phyloP scores from a whole-genome alignment of 2,113 vertebrate species.

The Ranitomeya imitator region DNA sequence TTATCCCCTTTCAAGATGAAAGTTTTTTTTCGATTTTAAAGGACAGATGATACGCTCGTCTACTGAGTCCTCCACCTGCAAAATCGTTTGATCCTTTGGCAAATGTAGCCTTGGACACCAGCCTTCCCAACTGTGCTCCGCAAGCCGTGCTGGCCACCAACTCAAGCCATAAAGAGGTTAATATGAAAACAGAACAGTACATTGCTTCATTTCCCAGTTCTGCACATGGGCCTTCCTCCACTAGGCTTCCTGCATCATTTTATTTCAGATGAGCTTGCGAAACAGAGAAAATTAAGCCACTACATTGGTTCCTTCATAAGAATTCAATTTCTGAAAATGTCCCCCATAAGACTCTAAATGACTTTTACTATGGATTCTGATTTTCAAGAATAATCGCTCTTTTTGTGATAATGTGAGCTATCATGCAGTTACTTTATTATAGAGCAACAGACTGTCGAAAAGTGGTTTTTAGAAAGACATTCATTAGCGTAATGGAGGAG shows the following conservation, averaged over 20 bases:
- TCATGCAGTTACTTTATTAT: constrained; percentile 62
- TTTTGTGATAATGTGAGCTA: constrained; percentile 57
- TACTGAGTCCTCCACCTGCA: not conserved
- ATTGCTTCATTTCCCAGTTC: constrained; percentile 15
- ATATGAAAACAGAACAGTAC: constrained; percentile 15
- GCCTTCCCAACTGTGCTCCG: not conserved
- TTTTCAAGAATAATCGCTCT: constrained; percentile 62
- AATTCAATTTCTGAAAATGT: constrained; percentile 62
- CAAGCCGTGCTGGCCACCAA: not conserved
- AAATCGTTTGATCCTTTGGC: not conserved
- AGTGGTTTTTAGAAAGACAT: constrained; percentile 62
- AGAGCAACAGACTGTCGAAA: constrained; percentile 64
- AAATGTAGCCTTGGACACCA: not conserved
- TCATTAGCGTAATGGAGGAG: constrained; percentile 60
- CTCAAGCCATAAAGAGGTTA: constrained; percentile 55
- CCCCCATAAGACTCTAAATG: constrained; percentile 68
- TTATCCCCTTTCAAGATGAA: not conserved
- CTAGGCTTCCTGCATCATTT: constrained; percentile 61
- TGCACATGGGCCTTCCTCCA: constrained; percentile 16
- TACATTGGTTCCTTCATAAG: constrained; percentile 66
- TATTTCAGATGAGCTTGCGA: constrained; percentile 67
- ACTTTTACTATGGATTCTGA: constrained; percentile 66
- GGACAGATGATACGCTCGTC: not conserved
- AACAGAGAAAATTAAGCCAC: constrained; percentile 65
- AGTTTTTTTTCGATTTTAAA: not conserved